Evolutionary conservation across 1,140 invertebrate genomes (phyloP).

Genomic region (Drosophila pseudoobscura): DNA sequence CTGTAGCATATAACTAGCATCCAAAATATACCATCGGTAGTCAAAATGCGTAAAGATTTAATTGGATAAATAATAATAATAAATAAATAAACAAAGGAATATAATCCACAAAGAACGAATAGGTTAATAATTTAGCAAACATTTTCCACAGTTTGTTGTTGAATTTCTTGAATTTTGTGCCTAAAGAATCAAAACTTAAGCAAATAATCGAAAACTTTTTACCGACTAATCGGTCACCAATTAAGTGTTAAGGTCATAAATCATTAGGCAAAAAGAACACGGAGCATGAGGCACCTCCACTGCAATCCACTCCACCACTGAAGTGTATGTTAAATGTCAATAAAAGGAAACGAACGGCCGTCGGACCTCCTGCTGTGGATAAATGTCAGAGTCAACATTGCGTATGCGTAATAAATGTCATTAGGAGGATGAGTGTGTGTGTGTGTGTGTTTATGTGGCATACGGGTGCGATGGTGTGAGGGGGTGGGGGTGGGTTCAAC

Average conservation of each 20-base stretch:
- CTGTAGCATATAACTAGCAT: no score
- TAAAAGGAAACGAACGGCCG: conserved; percentile 51
- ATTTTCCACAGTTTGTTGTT: no score
- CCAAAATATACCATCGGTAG: no score
- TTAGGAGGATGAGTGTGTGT: conserved; percentile 24
- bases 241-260: conserved; percentile 40
- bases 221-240: conserved; percentile 38
- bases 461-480: not conserved
- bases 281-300: not conserved
- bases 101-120: not conserved
- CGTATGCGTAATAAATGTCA: conserved; percentile 75
- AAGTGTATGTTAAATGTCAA: conserved; percentile 68
- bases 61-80: no score
- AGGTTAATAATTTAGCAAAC: no score
- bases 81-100: not conserved
- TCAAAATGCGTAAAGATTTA: no score
- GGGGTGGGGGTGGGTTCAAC: not conserved
- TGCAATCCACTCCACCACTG: not conserved
- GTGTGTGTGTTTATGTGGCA: conserved; percentile 15
- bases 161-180: no score
- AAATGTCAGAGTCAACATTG: conserved; percentile 63
- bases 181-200: no score
- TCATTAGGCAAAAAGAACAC: conserved; percentile 23
- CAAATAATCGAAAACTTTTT: conserved; percentile 29
- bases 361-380: conserved; percentile 54